Evolutionary conservation across 2,888 invertebrate genomes (phyloP).

Genomic region (Tenthredo notha): DNA sequence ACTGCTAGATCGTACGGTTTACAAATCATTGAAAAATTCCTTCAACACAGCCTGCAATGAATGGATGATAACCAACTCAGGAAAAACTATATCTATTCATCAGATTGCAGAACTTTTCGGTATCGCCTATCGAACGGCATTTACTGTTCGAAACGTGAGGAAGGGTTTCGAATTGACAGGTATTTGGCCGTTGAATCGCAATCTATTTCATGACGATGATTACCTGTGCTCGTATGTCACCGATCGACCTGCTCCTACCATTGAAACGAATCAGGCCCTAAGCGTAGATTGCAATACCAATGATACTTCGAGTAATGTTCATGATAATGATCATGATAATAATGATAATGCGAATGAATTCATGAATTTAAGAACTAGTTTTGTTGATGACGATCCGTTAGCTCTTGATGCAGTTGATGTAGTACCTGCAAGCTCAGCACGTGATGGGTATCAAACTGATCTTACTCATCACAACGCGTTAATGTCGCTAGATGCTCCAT

Average conservation of each 20-base stretch:
- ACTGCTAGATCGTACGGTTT: constrained; percentile 66
- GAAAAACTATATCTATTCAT: constrained; percentile 69
- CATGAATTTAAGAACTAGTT: no score
- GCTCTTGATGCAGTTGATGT: no score
- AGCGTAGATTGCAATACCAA: no score
- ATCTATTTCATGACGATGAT: constrained; percentile 12
- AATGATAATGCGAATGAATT: no score
- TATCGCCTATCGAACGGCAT: constrained; percentile 60
- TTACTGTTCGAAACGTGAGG: constrained; percentile 64
- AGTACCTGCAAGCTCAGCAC: no score
- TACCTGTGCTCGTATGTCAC: constrained; percentile 19
- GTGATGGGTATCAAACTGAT: no score
- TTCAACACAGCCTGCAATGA: constrained; percentile 65
- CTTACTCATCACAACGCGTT: no score
- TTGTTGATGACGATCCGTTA: no score
- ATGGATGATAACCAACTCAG: constrained; percentile 68
- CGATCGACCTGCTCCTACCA: constrained; percentile 6
- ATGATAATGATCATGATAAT: no score
- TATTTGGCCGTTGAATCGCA: constrained; percentile 60
- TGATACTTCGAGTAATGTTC: no score
- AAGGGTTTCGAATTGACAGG: constrained; percentile 64
- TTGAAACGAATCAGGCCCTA: no score
- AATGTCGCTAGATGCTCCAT: no score
- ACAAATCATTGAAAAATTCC: constrained; percentile 60
- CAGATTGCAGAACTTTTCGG: constrained; percentile 63